Percentiles rank a stretch among this genome's conserved stretches.
These are phyloP conservation scores for Tachysurus vachellii DNA, from an alignment of 2,113 vertebrate species.

Conservation along the genomic window DNA sequence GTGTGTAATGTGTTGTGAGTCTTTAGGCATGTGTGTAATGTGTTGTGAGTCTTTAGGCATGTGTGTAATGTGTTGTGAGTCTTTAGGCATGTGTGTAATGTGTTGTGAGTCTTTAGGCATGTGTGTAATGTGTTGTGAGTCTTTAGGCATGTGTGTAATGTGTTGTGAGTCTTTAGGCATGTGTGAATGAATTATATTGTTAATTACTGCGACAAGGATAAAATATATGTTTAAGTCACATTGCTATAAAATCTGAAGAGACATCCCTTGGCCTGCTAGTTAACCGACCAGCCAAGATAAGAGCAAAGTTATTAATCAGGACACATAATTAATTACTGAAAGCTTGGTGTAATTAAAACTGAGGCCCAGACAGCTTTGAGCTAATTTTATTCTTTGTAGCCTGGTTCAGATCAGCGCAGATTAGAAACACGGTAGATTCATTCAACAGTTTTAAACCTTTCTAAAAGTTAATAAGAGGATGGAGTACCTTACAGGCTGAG, in stretches of 20 bases:
- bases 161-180: too few relatives aligned
- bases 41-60: too few relatives aligned
- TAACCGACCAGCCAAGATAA: background rate
- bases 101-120: too few relatives aligned
- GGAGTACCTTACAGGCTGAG: constrained; percentile 79
- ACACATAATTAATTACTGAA: constrained; percentile 10
- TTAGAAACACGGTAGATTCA: background rate
- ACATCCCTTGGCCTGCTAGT: background rate
- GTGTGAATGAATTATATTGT: background rate
- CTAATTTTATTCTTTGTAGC: background rate
- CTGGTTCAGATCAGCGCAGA: background rate
- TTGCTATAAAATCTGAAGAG: background rate
- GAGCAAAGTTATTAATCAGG: background rate
- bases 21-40: too few relatives aligned
- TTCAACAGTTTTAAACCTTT: background rate
- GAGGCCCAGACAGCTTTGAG: background rate
- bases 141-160: too few relatives aligned
- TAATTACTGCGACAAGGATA: background rate
- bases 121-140: too few relatives aligned
- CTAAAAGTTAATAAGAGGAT: background rate
- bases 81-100: too few relatives aligned
- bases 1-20: too few relatives aligned
- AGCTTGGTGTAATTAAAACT: background rate
- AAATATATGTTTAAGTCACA: background rate
- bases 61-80: too few relatives aligned